These are phyloP conservation scores for Eleginops maclovinus DNA, from an alignment of 2,113 vertebrate genomes.

Conservation along the genomic window DNA sequence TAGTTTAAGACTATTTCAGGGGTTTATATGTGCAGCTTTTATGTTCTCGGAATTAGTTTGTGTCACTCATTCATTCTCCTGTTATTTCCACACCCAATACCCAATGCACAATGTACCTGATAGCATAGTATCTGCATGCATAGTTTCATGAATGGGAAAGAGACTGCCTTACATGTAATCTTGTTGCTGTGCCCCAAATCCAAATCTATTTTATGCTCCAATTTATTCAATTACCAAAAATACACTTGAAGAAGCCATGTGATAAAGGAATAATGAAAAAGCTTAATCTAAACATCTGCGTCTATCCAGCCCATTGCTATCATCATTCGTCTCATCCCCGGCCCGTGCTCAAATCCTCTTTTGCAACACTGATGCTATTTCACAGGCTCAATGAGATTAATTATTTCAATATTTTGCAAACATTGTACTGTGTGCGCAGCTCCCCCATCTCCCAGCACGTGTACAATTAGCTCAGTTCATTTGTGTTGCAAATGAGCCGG, in stretches of 20 bases:
- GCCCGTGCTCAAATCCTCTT: slow-evolving; percentile 65
- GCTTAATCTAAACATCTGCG: slow-evolving; percentile 70
- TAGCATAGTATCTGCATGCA: slow-evolving; percentile 15
- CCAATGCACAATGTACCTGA: slow-evolving; percentile 23
- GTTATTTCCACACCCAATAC: slow-evolving; percentile 2
- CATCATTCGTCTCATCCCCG: slow-evolving; percentile 60
- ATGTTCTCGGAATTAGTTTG: not conserved
- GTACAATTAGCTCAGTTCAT: slow-evolving; percentile 77
- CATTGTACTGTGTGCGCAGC: slow-evolving; percentile 57
- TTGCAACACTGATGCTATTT: slow-evolving; percentile 73
- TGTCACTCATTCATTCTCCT: not conserved
- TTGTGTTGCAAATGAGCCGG: slow-evolving; percentile 73
- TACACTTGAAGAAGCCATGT: slow-evolving; percentile 56
- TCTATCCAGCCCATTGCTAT: slow-evolving; percentile 59
- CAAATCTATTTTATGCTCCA: slow-evolving; percentile 61
- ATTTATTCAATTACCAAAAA: slow-evolving; percentile 68
- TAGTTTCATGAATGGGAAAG: slow-evolving; percentile 58
- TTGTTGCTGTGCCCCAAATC: slow-evolving; percentile 53
- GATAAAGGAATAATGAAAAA: slow-evolving; percentile 70
- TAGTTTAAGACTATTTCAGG: not conserved
- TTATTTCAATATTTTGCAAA: slow-evolving; percentile 79
- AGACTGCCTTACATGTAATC: slow-evolving; percentile 55
- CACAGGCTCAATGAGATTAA: slow-evolving; percentile 75
- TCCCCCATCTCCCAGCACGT: slow-evolving; percentile 54
- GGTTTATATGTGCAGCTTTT: not conserved